phyloP scores from a whole-genome alignment of 2,888 invertebrate genomes.

The Portevinia maculata region DNA sequence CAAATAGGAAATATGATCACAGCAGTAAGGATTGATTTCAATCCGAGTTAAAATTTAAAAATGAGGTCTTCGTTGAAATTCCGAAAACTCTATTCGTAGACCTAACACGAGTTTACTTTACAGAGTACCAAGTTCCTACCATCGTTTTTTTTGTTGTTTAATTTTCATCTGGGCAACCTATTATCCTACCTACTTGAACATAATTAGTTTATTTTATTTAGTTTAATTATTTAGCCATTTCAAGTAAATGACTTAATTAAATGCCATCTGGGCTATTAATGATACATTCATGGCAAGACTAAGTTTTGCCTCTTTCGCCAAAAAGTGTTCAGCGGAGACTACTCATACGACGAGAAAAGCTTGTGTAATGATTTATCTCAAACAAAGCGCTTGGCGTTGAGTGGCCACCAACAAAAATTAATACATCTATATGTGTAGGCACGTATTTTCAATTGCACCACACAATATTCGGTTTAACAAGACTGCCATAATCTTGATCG shows the following conservation, averaged over 20 bases:
- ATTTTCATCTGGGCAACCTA: no score
- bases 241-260: slow-evolving; percentile 76
- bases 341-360: slow-evolving; percentile 3
- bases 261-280: slow-evolving; percentile 76
- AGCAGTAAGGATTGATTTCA: slow-evolving; percentile 50
- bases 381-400: slow-evolving; percentile 46
- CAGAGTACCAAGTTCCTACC: no score
- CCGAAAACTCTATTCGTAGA: slow-evolving; percentile 44
- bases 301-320: slow-evolving; percentile 8
- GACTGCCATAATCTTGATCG: slow-evolving; percentile 66
- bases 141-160: no score
- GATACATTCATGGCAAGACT: slow-evolving; percentile 61
- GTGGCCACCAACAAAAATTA: slow-evolving; percentile 33
- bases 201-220: slow-evolving; percentile 38
- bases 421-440: slow-evolving; percentile 1
- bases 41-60: slow-evolving; percentile 6
- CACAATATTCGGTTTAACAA: slow-evolving; percentile 42
- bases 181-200: neutral
- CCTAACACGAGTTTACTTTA: slow-evolving; percentile 10
- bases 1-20: slow-evolving; percentile 56
- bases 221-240: slow-evolving; percentile 75
- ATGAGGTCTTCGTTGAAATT: slow-evolving; percentile 52
- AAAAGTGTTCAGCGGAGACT: slow-evolving; percentile 43
- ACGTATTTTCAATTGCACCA: slow-evolving; percentile 55
- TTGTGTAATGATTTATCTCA: slow-evolving; percentile 60